Evolutionary conservation across 2,113 vertebrate genomes (phyloP), one percentile per base, ranked within the genome.

Genomic region (Psophia crepitans): DNA sequence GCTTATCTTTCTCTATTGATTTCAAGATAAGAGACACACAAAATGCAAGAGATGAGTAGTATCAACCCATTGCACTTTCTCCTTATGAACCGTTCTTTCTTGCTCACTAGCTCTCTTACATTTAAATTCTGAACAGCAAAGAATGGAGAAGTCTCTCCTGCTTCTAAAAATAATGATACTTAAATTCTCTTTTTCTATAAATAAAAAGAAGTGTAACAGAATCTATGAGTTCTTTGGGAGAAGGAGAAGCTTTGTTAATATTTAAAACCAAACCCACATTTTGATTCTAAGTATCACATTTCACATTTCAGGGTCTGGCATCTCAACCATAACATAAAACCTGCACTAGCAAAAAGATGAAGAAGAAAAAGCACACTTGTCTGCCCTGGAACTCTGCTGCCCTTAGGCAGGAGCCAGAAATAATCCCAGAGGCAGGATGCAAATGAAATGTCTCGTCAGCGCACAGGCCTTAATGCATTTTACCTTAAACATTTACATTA

Each of bases 401-500:
- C 93, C 87, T 96, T 61, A 97, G 93, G 93, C 60, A 81, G 58
- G 30, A 96, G 85, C 82, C 77, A 91, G 93, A 95, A 91, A 96
- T 94, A 97, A 97, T 98, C 94, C 96, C 96, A 96, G 84, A 97
- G 92, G 96, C 95, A 97, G 85, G 73, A 97, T 96, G 96, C 92
- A 98, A 97, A 98, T 96, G 93, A 98, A 98, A 97, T 60, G 96
- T 98, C 97, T 98, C 12, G 1, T 97, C 98, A 98, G 97, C 39
- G 14, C 60, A 43, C 93, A 94, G 76, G 91, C 74, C 65, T 96
- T 98, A 97, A 97, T 96, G 95, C 87, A 96, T 97, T 98, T 97
- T 97, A 97, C 97, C 97, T 98, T 98, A 98, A 98, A 98, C 97
- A 97, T 98, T 98, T 98, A 98, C 97, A 97, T 97, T 98, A 98